These are phyloP conservation scores for Discoglossus pictus DNA, from an alignment of 2,797 vertebrate species.

Conservation along the genomic window DNA sequence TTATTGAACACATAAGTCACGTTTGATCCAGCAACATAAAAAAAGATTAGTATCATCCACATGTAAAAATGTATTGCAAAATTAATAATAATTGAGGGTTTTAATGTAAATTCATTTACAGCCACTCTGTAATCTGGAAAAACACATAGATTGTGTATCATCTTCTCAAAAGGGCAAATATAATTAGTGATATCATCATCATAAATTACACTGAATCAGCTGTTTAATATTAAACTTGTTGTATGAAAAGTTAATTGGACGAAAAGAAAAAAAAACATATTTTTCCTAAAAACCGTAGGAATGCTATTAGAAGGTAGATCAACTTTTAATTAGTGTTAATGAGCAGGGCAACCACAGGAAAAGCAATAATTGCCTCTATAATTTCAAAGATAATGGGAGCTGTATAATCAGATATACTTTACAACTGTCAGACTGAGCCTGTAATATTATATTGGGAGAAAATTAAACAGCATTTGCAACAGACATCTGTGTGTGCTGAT, in stretches of 20 bases:
- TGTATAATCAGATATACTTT: conserved; percentile 46
- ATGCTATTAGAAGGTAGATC: conserved; percentile 49
- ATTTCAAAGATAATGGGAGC: conserved; percentile 49
- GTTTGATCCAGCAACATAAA: too few species aligned
- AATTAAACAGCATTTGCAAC: background rate
- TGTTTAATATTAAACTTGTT: conserved; percentile 50
- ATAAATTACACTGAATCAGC: conserved; percentile 33
- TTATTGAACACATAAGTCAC: too few species aligned
- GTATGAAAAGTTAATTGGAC: conserved; percentile 46
- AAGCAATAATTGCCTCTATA: conserved; percentile 48
- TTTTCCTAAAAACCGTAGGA: conserved; percentile 43
- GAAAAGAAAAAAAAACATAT: conserved; percentile 47
- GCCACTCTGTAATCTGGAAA: conserved; percentile 22
- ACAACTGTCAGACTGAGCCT: conserved; percentile 37
- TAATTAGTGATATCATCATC: conserved; percentile 42
- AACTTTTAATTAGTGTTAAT: conserved; percentile 54
- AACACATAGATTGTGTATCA: conserved; percentile 25
- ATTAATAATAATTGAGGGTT: conserved; percentile 9
- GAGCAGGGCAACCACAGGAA: conserved; percentile 49
- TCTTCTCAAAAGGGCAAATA: conserved; percentile 36
- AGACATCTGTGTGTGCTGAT: too few species aligned
- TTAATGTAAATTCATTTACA: conserved; percentile 7
- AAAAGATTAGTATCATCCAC: too few species aligned
- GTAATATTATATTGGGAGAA: conserved; percentile 25
- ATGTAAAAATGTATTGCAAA: conserved; percentile 9